Base-by-base conservation (phyloP, 2,888 invertebrate species). In the Dinocampus coccinellae region DNA sequence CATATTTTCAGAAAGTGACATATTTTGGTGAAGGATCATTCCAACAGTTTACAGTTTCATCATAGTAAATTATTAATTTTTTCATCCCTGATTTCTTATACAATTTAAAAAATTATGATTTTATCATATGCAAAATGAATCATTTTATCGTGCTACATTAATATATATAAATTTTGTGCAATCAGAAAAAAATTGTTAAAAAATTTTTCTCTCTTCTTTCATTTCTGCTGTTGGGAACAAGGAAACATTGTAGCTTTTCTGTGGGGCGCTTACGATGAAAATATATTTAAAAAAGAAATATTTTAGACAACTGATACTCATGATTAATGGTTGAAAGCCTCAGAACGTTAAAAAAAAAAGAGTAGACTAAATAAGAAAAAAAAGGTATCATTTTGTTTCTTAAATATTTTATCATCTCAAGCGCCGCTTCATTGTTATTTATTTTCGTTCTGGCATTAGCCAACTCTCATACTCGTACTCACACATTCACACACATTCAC, bases 181-280 rank as follows among this genome's bases (percentile, higher is more conserved):
- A n/a, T 39, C 11, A 22, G 60, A 60, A 62, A 24, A 62, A 69
- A 34, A 36, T 33, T 29, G 11, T 16, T 13, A 39, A 16, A 47
- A 55, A 36, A 55, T 26, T 47, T 22, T 22, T 47, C 26, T 26
- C 16, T 24, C 2, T 55, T 55, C 3, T 55, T 34, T 66, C 11
- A 55, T 66, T 55, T 29, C 16, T 33, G 34, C 10, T 62, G 3
- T 63, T 57, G 76, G 77, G 77, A 79, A 78, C 78, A 77, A 77
- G 74, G 76, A 76, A 78, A 76, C 76, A 69, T 61, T 70, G 73
- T 72, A 61, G 68, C 74, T 68, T 47, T 6, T 16, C 16, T 66
- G 71, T 71, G 65, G 39, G 57, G 29, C 64, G 26, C 42, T 2
- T 33, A 20, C 33, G 58, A 71, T 29, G 34, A 47, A 47, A 68